These are phyloP conservation scores for Diploptera punctata DNA, from an alignment of 2,888 invertebrate species.

Conservation along the genomic window DNA sequence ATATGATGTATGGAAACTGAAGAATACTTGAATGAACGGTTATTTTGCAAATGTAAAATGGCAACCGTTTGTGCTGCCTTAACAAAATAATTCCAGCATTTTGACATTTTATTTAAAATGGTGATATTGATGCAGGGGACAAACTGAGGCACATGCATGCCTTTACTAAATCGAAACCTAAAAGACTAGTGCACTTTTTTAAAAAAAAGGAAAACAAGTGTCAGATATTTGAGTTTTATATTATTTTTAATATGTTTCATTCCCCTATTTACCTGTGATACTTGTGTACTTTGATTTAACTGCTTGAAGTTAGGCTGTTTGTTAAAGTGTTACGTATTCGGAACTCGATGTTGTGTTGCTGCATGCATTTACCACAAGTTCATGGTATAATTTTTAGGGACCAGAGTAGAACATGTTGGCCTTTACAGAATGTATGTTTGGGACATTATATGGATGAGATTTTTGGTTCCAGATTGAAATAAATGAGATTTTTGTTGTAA, in stretches of 20 bases:
- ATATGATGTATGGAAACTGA: not conserved
- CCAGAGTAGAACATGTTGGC: not conserved
- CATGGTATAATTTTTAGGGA: slow-evolving; percentile 1
- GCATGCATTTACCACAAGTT: slow-evolving; percentile 3
- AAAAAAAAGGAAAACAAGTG: slow-evolving; percentile 4
- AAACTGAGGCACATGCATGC: not conserved
- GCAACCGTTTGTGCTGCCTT: slow-evolving; percentile 4
- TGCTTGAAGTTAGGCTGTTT: not conserved
- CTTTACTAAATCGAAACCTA: not conserved
- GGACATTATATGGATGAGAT: too few relatives aligned
- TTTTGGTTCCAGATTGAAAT: not conserved
- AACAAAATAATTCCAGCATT: not conserved
- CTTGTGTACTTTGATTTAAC: slow-evolving; percentile 26
- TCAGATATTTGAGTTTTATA: not conserved
- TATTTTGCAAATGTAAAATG: not conserved
- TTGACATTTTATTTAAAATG: not conserved
- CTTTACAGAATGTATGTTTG: too few relatives aligned
- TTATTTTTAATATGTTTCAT: slow-evolving; percentile 19
- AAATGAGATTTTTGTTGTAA: too few relatives aligned
- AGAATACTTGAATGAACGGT: not conserved
- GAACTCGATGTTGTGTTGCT: slow-evolving; percentile 9
- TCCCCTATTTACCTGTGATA: slow-evolving; percentile 28
- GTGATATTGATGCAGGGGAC: not conserved
- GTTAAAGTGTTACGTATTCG: slow-evolving; percentile 6
- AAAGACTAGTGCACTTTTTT: slow-evolving; percentile 9